Percentiles rank a stretch among this genome's conserved stretches.
These are phyloP conservation scores for Cataglyphis cursor DNA, from an alignment of 2,888 invertebrate species.

Conservation along the genomic window DNA sequence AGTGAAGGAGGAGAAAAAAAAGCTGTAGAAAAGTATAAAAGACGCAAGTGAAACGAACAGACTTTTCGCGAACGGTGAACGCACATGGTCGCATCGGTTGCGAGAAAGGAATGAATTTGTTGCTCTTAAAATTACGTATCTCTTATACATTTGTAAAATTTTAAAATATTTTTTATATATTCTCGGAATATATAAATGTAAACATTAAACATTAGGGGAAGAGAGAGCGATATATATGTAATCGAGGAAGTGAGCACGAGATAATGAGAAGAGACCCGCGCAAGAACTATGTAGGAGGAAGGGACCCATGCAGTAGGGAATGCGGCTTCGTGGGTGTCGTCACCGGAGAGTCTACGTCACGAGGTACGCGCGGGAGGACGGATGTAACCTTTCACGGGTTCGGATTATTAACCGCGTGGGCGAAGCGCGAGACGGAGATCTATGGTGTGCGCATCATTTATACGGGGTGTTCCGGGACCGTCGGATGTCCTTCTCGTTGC, in stretches of 20 bases:
- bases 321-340: constrained; percentile 47
- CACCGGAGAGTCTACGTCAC: constrained; percentile 38
- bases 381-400: constrained; percentile 40
- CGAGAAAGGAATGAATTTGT: neutral
- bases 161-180: neutral
- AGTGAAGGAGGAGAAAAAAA: neutral
- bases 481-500: neutral
- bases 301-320: neutral
- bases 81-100: neutral
- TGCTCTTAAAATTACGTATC: neutral
- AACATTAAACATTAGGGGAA: neutral
- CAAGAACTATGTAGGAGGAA: neutral
- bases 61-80: constrained; percentile 10
- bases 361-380: constrained; percentile 37
- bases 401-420: constrained; percentile 52
- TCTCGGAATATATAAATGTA: neutral
- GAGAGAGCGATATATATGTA: neutral
- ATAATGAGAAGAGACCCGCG: constrained; percentile 1
- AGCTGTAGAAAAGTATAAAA: neutral
- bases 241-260: neutral
- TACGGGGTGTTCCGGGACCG: neutral
- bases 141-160: neutral
- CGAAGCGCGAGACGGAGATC: constrained; percentile 31
- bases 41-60: constrained; percentile 6
- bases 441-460: constrained; percentile 5